Conservation (phyloP, 1,140 invertebrate genomes). For the Euwallacea similis region DNA sequence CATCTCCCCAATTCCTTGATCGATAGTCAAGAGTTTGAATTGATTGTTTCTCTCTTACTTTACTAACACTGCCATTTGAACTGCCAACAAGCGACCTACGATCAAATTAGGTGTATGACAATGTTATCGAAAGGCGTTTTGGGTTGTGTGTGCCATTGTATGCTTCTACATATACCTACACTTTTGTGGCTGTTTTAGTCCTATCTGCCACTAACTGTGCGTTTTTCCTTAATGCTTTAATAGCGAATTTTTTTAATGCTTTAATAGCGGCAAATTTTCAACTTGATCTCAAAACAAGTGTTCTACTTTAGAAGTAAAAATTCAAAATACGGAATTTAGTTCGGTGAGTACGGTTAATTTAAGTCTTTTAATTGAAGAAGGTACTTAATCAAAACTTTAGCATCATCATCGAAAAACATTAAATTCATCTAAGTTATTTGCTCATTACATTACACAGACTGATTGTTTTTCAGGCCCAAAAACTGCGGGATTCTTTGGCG, state of each 20-base stretch:
- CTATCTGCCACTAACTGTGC: background rate
- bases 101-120: background rate
- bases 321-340: too few relatives aligned
- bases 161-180: background rate
- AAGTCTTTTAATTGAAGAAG: background rate
- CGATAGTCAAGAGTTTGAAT: too few relatives aligned
- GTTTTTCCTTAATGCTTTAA: background rate
- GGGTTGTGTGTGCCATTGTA: background rate
- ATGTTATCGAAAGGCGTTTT: background rate
- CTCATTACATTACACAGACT: constrained; percentile 6
- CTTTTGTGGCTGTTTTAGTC: background rate
- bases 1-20: too few relatives aligned
- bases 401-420: background rate
- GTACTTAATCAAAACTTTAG: background rate
- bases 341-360: background rate
- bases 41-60: background rate
- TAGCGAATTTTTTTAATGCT: background rate
- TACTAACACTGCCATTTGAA: constrained; percentile 12
- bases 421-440: constrained; percentile 4
- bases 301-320: background rate
- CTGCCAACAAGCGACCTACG: constrained; percentile 7
- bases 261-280: background rate
- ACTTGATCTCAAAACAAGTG: constrained; percentile 1
- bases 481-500: background rate
- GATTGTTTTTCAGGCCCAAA: background rate